These are phyloP conservation scores for Synanthedon vespiformis DNA, from an alignment of 2,888 invertebrate genomes.

Conservation along the genomic window DNA sequence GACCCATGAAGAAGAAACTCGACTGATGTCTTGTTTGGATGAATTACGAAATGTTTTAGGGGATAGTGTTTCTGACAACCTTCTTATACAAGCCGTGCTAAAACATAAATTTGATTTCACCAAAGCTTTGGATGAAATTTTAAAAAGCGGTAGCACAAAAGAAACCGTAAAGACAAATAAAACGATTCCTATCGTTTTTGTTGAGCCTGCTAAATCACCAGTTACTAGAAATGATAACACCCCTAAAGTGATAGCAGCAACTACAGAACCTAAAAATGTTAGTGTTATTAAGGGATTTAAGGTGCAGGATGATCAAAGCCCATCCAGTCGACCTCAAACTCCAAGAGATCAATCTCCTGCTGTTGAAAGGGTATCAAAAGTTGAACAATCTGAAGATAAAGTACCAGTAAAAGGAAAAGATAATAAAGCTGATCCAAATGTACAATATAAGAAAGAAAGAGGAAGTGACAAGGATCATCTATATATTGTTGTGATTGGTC, in stretches of 20 bases:
- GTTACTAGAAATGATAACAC: slow-evolving; percentile 26
- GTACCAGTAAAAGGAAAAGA: slow-evolving; percentile 58
- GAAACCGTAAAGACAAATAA: slow-evolving; percentile 23
- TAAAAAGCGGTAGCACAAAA: slow-evolving; percentile 61
- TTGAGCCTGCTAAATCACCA: slow-evolving; percentile 35
- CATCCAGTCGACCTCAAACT: slow-evolving; percentile 51
- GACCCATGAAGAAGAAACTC: slow-evolving; percentile 77
- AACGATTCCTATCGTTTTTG: slow-evolving; percentile 21
- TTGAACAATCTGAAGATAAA: slow-evolving; percentile 45
- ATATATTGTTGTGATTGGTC: slow-evolving; percentile 93
- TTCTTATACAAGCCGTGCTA: slow-evolving; percentile 79
- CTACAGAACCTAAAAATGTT: slow-evolving; percentile 48
- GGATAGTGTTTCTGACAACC: slow-evolving; percentile 78
- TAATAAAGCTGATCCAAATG: slow-evolving; percentile 69
- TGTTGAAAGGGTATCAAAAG: slow-evolving; percentile 67
- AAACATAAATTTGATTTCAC: slow-evolving; percentile 79
- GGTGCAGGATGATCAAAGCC: slow-evolving; percentile 32
- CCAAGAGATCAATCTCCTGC: slow-evolving; percentile 79
- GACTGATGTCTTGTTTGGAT: slow-evolving; percentile 86
- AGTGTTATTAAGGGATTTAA: slow-evolving; percentile 72
- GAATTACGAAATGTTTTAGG: slow-evolving; percentile 85
- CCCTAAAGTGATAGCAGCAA: slow-evolving; percentile 51
- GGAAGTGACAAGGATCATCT: slow-evolving; percentile 86
- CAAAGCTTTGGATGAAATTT: slow-evolving; percentile 78
- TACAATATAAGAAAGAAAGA: slow-evolving; percentile 79